phyloP scores from a whole-genome alignment of 2,888 invertebrate species.

The Caenorhabditis sp. region DNA sequence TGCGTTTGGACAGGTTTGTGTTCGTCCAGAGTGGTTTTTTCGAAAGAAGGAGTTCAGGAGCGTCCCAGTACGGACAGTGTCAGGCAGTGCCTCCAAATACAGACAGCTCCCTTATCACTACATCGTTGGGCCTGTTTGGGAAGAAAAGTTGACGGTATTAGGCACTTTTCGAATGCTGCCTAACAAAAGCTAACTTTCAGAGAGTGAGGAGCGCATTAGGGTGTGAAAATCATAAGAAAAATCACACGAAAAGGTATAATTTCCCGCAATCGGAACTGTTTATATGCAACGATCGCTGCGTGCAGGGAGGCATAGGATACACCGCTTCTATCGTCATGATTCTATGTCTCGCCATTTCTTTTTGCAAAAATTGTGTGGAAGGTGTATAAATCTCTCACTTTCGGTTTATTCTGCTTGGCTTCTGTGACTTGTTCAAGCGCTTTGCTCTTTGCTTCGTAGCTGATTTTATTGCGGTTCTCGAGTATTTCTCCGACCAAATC shows the following conservation, averaged over 20 bases:
- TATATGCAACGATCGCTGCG: constrained; percentile 63
- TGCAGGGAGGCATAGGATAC: constrained; percentile 61
- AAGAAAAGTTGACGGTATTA: constrained; percentile 18
- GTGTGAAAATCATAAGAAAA: no score
- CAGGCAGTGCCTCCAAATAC: constrained; percentile 52
- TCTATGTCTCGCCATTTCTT: constrained; percentile 22
- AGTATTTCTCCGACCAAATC: constrained; percentile 86
- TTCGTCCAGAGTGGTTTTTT: not conserved
- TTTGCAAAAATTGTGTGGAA: constrained; percentile 42
- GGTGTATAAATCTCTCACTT: constrained; percentile 19
- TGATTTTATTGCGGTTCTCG: constrained; percentile 82
- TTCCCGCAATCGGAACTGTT: constrained; percentile 35
- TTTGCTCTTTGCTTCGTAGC: constrained; percentile 46
- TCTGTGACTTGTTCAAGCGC: constrained; percentile 15
- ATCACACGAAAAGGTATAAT: no score
- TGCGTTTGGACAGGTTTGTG: constrained; percentile 58
- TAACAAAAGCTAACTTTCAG: constrained; percentile 7
- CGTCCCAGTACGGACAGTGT: constrained; percentile 43
- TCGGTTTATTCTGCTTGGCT: constrained; percentile 17
- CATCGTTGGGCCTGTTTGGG: not conserved
- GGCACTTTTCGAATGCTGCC: not conserved
- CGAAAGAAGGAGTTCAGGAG: constrained; percentile 11
- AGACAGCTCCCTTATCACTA: constrained; percentile 10
- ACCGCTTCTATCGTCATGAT: constrained; percentile 46
- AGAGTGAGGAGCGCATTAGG: not conserved